Evolutionary conservation across 2,113 vertebrate species (phyloP), one percentile per base, ranked within the genome.

Genomic region (Rhinolophus sinicus): DNA sequence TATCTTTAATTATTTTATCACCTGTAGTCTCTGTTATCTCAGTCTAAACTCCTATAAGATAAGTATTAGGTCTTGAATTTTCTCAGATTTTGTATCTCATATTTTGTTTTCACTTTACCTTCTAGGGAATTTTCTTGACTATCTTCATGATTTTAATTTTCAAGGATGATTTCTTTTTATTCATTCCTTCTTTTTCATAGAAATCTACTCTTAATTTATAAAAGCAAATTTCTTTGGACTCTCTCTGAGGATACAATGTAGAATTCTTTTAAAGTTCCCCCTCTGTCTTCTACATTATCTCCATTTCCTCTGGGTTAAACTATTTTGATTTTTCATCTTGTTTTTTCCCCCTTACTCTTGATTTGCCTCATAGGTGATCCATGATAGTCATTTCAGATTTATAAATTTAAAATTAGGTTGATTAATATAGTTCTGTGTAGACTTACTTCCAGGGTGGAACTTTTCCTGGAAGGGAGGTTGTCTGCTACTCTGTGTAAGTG

Each of bases 141-240:
- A 54, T 90, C 70, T 96, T 93, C 15, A 35, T 78, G 62, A 65
- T 94, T 88, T 92, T 96, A 83, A 86, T 96, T 95, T 96, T 94
- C 64, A 88, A 80, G 28, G 70, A 75, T 95, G 47, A 93, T 93
- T 89, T 90, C 50, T 50, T 92, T 73, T 88, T 96, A 38, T 76
- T 94, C 64, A 75, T 76, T 94, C 30, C 28, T 92, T 84, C 58
- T 92, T 91, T 87, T 90, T 75, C 50, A 72, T 40, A 92, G 44
- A 44, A 95, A 82, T 93, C n/a, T 94, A 47, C 58, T 96, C 73
- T 92, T 90, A 56, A 77, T 96, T 96, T 85, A 58, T 54, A 88
- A 96, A 94, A 78, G 26, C 65, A 85, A 72, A 69, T 91, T 78
- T 90, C 40, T 64, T 96, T 64, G 84, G 64, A 56, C 22, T 93